These are phyloP conservation scores for Aphis gossypii DNA, from an alignment of 1,140 invertebrate species.

Conservation along the genomic window DNA sequence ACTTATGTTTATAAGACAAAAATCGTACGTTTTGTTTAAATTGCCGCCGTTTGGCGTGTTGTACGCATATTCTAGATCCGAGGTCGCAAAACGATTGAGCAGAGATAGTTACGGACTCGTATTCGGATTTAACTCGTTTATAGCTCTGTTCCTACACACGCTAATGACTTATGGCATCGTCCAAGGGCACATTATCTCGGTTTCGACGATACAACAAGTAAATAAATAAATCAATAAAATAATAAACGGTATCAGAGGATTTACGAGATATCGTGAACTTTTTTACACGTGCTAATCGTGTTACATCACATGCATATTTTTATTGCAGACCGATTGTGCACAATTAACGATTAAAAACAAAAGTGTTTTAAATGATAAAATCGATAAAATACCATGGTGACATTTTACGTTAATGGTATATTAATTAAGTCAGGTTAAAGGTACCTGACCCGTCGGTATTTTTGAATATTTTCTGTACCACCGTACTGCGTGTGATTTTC, in stretches of 20 bases:
- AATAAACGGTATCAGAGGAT: background rate
- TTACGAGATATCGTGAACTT: too few relatives aligned
- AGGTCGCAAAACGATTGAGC: conserved; percentile 79
- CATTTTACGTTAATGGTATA: too few relatives aligned
- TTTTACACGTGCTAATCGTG: background rate
- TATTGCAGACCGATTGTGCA: too few relatives aligned
- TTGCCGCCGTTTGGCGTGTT: background rate
- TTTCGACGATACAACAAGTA: conserved; percentile 61
- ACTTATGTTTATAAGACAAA: background rate
- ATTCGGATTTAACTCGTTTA: conserved; percentile 87
- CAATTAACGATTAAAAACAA: too few relatives aligned
- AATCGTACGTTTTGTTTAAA: background rate
- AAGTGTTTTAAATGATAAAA: too few relatives aligned
- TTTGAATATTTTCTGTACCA: too few relatives aligned
- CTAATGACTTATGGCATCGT: conserved; percentile 76
- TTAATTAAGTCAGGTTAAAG: too few relatives aligned
- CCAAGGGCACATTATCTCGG: conserved; percentile 63
- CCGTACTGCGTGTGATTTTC: too few relatives aligned
- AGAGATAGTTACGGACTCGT: conserved; percentile 87
- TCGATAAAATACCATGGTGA: too few relatives aligned
- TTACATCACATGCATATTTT: background rate
- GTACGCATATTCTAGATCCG: conserved; percentile 70
- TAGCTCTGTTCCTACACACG: conserved; percentile 79
- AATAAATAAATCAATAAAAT: background rate
- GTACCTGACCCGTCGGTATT: too few relatives aligned